These are phyloP conservation scores for Psilopsiagon aurifrons DNA, from an alignment of 2,113 vertebrate genomes.

Conservation along the genomic window DNA sequence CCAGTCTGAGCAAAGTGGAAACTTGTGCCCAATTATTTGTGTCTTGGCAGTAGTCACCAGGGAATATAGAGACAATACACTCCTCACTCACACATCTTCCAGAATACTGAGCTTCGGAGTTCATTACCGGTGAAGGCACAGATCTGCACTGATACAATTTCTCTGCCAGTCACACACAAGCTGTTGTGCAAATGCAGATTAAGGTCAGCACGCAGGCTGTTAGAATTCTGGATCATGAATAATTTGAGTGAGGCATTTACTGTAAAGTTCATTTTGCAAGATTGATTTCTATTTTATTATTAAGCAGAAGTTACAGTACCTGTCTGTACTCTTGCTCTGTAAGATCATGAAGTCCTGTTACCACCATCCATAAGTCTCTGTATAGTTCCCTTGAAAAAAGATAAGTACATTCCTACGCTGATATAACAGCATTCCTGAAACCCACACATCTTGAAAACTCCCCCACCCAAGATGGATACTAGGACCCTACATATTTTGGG, in stretches of 20 bases:
- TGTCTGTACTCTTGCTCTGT: conserved; percentile 30
- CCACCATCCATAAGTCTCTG: conserved; percentile 23
- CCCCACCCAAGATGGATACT: neutral
- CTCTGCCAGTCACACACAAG: neutral
- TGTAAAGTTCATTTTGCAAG: neutral
- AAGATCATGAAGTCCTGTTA: conserved; percentile 47
- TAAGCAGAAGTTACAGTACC: conserved; percentile 1
- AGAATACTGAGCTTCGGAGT: neutral
- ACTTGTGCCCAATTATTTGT: neutral
- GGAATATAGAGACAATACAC: neutral
- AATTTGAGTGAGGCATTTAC: neutral
- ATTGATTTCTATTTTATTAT: neutral
- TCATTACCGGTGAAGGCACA: neutral
- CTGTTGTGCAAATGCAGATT: neutral
- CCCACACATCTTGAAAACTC: neutral
- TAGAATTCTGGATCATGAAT: neutral
- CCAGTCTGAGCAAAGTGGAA: neutral
- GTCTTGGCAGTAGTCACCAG: neutral
- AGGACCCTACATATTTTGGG: neutral
- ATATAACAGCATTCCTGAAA: neutral
- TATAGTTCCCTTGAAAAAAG: neutral
- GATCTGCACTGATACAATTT: neutral
- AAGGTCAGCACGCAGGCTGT: neutral
- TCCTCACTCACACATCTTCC: neutral
- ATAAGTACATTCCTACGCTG: neutral